phyloP scores from a whole-genome alignment of 2,113 vertebrate genomes.

The Diglossa brunneiventris region DNA sequence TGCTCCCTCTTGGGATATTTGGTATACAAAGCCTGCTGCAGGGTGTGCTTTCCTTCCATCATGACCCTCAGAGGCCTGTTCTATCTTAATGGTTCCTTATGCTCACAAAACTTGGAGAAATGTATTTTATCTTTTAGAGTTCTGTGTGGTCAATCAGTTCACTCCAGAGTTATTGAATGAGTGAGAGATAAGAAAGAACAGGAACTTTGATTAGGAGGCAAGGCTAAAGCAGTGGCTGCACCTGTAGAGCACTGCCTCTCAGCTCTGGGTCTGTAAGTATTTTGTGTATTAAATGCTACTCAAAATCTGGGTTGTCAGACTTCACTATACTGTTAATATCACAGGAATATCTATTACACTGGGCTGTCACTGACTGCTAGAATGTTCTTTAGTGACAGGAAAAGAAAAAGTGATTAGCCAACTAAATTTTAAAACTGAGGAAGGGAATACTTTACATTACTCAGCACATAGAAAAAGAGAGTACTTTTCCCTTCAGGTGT shows the following conservation, averaged over 20 bases:
- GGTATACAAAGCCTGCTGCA: neutral
- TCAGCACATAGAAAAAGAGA: neutral
- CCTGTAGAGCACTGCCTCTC: neutral
- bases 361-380: neutral
- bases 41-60: neutral
- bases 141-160: neutral
- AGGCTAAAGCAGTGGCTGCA: neutral
- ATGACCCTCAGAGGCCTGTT: neutral
- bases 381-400: neutral
- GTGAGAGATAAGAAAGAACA: neutral
- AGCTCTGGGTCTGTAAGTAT: neutral
- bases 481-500: neutral
- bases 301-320: neutral
- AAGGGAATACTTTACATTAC: neutral
- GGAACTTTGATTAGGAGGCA: neutral
- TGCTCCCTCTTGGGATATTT: neutral
- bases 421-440: neutral
- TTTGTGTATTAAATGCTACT: neutral
- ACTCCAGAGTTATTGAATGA: neutral
- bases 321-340: neutral
- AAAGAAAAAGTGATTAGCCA: neutral
- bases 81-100: neutral
- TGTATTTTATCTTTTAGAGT: neutral
- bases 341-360: neutral
- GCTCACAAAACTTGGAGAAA: neutral